phyloP scores from a whole-genome alignment of 2,888 invertebrate species.

The Smittia sp. region DNA sequence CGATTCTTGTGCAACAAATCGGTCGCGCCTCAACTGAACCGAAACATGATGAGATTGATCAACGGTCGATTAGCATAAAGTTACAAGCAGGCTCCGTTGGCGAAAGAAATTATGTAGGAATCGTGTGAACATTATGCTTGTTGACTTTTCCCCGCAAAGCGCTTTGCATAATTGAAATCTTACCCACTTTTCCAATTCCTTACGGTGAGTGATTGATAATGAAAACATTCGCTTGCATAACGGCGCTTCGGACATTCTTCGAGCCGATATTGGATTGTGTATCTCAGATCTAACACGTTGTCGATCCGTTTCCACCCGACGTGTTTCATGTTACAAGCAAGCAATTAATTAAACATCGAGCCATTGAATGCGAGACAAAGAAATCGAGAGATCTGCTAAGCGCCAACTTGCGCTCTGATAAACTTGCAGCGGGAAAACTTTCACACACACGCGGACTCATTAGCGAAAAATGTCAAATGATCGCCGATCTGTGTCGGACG shows the following conservation, averaged over 20 bases:
- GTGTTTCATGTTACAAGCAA: neutral
- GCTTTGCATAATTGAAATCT: constrained; percentile 33
- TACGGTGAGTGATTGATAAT: neutral
- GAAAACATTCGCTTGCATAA: neutral
- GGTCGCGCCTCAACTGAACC: neutral
- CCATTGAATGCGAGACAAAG: neutral
- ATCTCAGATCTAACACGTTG: neutral
- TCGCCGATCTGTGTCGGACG: neutral
- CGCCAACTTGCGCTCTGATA: constrained; percentile 11
- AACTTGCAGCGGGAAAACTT: constrained; percentile 5
- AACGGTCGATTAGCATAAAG: neutral
- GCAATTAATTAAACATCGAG: neutral
- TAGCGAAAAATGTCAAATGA: constrained; percentile 30
- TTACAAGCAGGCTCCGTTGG: neutral
- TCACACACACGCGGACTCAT: constrained; percentile 21
- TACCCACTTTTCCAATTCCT: neutral
- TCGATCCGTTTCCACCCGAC: neutral
- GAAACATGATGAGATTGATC: constrained; percentile 6
- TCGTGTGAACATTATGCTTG: constrained; percentile 16
- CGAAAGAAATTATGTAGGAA: constrained; percentile 11
- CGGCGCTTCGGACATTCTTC: neutral
- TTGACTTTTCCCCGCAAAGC: neutral
- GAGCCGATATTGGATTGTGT: neutral
- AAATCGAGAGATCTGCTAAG: neutral
- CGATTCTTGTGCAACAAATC: neutral